Base-by-base conservation (phyloP, 2,797 vertebrate species). In the Aselliscus stoliczkanus region DNA sequence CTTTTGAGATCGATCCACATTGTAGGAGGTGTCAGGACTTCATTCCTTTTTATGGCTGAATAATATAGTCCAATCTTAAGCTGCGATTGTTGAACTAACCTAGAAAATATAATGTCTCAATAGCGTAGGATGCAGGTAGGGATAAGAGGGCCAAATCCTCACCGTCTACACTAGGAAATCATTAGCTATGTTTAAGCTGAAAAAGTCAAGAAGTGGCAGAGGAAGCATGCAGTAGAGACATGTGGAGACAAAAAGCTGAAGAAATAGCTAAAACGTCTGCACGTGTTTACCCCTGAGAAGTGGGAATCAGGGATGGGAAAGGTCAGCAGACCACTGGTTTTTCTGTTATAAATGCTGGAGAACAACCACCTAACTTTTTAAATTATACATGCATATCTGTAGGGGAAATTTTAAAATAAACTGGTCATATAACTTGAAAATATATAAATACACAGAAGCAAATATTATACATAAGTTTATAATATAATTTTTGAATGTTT, bases 261-360 rank as follows among this genome's bases (percentile, higher is more conserved):
- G 21, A 44, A 64, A 64, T 2, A 25, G 65, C 37, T 34, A 6
- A 34, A 54, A 27, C 0, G 0, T 17, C 29, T 5, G 1, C 21
- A 54, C 5, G 0, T 0, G 7, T 12, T n/a, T 42, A n/a, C 21
- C 69, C 58, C 34, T 50, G 56, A 62, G 54, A 3, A 58, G 27
- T 3, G 37, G 27, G 60, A 50, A 2, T 15, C 3, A 0, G 7
- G 37, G 21, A 2, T 2, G 15, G 42, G 2, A 29, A 29, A 15
- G 4, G 62, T 14, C 42, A 29, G 23, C 60, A 34, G 34, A 18
- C 54, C 3, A 17, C 47, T 8, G 47, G n/a, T n/a, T 1, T 31
- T 52, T 34, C 11, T 37, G 47, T 29, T 37, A 34, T 10, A 1
- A 54, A 52, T 23, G 27, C 14, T 56, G 54, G 14, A 50, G 47